Evolutionary conservation across 2,888 invertebrate species (phyloP).

Genomic region (Agrochola lychnidis): DNA sequence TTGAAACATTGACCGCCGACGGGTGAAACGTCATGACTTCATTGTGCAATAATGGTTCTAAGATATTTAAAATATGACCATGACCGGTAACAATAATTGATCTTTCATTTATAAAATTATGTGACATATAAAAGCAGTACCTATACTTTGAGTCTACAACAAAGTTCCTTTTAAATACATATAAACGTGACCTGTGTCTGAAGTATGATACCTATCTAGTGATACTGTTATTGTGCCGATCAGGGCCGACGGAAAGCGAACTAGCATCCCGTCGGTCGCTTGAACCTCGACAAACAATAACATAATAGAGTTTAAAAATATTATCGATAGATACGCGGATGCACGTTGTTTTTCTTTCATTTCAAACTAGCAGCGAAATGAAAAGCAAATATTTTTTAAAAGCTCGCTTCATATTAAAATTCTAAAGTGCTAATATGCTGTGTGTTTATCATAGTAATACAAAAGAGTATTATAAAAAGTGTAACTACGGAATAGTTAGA

Average conservation of each 20-base stretch:
- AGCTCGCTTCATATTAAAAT: conserved; percentile 5
- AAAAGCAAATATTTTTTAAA: conserved; percentile 6
- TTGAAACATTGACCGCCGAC: not conserved
- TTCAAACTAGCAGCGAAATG: conserved; percentile 15
- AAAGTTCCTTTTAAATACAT: not conserved
- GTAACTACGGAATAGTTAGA: conserved; percentile 4
- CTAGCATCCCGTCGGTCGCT: conserved; percentile 10
- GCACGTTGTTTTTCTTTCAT: conserved; percentile 30
- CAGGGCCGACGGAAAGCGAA: conserved; percentile 8
- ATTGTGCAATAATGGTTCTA: not conserved
- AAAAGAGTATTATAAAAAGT: not conserved
- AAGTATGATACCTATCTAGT: not conserved
- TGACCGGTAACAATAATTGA: not conserved
- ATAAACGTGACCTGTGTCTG: not conserved
- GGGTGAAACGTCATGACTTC: too few species aligned
- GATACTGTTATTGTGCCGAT: not conserved
- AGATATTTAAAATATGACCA: not conserved
- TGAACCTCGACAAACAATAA: conserved; percentile 17
- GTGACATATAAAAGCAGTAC: not conserved
- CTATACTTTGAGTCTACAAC: not conserved
- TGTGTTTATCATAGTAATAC: not conserved
- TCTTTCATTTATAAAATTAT: not conserved
- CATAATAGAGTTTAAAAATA: conserved; percentile 18
- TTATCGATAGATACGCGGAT: conserved; percentile 14
- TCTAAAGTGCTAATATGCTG: not conserved